A percentile compares a stretch with the other conserved stretches of the same genome.
These are phyloP conservation scores for Octopus bimaculoides DNA, from an alignment of 1,140 invertebrate species.

Conservation along the genomic window DNA sequence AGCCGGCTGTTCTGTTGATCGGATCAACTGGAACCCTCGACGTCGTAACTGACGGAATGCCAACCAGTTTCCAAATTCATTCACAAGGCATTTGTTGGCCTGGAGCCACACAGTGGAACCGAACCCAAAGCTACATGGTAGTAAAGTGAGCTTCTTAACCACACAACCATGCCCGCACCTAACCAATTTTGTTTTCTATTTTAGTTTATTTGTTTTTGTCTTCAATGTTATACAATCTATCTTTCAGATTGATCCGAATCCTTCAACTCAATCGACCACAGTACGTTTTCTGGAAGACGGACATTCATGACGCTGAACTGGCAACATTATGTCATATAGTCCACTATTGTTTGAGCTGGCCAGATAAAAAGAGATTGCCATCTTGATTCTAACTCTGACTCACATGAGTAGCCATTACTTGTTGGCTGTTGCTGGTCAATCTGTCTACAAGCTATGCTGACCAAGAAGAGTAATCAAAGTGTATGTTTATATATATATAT, in stretches of 20 bases:
- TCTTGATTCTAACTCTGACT: not conserved
- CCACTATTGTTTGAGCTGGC: not conserved
- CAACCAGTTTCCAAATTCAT: too few species aligned
- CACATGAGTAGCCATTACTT: not conserved
- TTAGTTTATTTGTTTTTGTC: not conserved
- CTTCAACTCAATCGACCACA: not conserved
- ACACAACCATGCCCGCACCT: not conserved
- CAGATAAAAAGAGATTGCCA: not conserved
- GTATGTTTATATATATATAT: too few species aligned
- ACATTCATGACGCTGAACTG: not conserved
- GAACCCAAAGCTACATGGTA: not conserved
- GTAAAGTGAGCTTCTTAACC: not conserved
- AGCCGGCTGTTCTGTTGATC: too few species aligned
- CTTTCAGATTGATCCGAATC: not conserved
- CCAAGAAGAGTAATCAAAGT: not conserved
- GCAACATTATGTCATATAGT: not conserved
- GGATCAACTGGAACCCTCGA: too few species aligned
- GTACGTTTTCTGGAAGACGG: not conserved
- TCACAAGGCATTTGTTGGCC: too few species aligned
- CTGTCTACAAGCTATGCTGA: not conserved
- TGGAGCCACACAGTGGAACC: not conserved
- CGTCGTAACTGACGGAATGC: too few species aligned
- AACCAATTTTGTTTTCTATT: not conserved
- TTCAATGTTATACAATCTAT: not conserved
- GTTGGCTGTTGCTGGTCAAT: not conserved